Evolutionary conservation across 2,113 vertebrate genomes (phyloP).

Genomic region (Notarius quadriscutis): DNA sequence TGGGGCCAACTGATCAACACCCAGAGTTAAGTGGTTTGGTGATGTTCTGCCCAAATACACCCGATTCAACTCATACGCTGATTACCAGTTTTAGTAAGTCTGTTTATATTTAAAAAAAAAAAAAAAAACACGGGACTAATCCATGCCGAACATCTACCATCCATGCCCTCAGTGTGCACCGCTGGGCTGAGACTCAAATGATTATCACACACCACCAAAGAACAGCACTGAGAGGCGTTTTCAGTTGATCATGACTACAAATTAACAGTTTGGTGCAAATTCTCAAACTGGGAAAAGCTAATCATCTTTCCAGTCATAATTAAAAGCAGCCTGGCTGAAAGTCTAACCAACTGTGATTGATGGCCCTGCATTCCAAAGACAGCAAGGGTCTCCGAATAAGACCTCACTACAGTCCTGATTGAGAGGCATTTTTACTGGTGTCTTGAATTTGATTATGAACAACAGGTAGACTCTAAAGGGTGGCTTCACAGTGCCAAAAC

Average conservation of each 20-base stretch:
- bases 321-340: neutral
- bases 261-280: conserved; percentile 20
- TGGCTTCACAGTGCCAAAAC: neutral
- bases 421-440: conserved; percentile 30
- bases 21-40: neutral
- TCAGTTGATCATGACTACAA: neutral
- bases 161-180: too few species aligned
- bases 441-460: conserved; percentile 7
- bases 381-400: neutral
- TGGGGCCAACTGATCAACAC: neutral
- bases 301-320: neutral
- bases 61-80: neutral
- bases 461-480: neutral
- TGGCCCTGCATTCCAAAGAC: conserved; percentile 14
- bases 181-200: neutral
- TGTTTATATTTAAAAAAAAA: neutral
- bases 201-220: neutral
- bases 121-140: neutral
- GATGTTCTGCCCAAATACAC: neutral
- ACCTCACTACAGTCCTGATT: neutral
- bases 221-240: neutral
- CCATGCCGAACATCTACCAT: neutral
- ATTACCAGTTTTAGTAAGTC: neutral
- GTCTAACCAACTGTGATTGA: conserved; percentile 6
- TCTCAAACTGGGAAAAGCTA: neutral